Evolutionary conservation across 2,113 vertebrate species (phyloP), one percentile per base, ranked within the genome.

Genomic region (Charadrius vociferus): DNA sequence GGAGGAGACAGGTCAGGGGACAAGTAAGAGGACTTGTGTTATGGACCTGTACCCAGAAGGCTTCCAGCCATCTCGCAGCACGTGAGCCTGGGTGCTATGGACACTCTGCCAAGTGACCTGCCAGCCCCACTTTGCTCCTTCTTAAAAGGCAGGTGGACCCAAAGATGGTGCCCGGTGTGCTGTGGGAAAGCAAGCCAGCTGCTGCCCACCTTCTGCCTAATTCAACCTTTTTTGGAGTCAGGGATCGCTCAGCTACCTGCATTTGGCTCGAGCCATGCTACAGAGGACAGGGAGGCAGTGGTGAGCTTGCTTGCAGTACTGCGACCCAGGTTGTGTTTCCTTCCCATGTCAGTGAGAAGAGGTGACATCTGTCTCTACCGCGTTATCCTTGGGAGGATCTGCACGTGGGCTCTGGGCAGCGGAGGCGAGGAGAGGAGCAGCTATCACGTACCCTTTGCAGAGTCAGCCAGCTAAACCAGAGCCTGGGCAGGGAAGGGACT

Each of bases 341-440:
- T 59, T 61, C 94, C 63, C 63, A 18, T 86, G 92, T 86, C 71
- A 93, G 32, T 87, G 87, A 91, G 65, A 65, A 70, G 45, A 58
- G 55, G 66, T 47, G 61, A 62, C 82, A 84, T 93, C 70, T 88
- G 27, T 77, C 50, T 50, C 62, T 85, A 59, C 37, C 7, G 2
- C 2, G 0, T 94, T 81, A 78, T 82, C 77, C 71, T 71, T 1
- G 0, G 32, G 36, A 59, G 55, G 45, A 90, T 62, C 66, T 91
- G 47, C 32, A 52, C 0, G 0, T 65, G 74, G 36, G 66, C 50
- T 82, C 50, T 39, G 47, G 66, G 34, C 66, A 75, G 22, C 65
- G 21, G 73, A 14, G 52, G 5, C 1, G 3, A 63, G 58, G 34
- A 93, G 72, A 83, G 80, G 20, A 91, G 83, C 43, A n/a, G 49